phyloP scores from a whole-genome alignment of 2,888 invertebrate species.

The Andrena camellia region DNA sequence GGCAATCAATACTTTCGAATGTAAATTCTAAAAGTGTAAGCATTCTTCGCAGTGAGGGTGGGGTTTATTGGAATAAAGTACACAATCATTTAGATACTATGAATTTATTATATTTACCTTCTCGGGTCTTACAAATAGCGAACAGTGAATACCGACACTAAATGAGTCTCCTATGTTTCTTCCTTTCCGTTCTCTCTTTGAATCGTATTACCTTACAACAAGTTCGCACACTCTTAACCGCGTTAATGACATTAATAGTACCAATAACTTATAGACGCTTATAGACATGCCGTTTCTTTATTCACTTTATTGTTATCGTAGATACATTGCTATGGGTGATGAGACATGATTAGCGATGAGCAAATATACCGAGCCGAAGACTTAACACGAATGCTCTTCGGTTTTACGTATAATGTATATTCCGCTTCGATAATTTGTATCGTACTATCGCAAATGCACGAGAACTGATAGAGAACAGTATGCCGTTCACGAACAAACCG shows the following conservation, averaged over 20 bases:
- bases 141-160: slow-evolving; percentile 83
- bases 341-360: slow-evolving; percentile 70
- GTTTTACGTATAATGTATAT: slow-evolving; percentile 23
- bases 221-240: slow-evolving; percentile 44
- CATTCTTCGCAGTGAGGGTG: background rate
- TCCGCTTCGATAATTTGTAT: no score
- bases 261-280: slow-evolving; percentile 69
- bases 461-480: no score
- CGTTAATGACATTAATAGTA: slow-evolving; percentile 71
- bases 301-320: slow-evolving; percentile 59
- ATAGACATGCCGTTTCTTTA: slow-evolving; percentile 60
- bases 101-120: slow-evolving; percentile 82
- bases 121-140: slow-evolving; percentile 83
- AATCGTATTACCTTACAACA: slow-evolving; percentile 27
- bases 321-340: slow-evolving; percentile 71
- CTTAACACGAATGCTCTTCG: slow-evolving; percentile 47
- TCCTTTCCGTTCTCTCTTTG: background rate
- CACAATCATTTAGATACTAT: slow-evolving; percentile 75
- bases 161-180: slow-evolving; percentile 66
- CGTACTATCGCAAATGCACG: no score
- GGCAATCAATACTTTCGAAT: background rate
- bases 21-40: background rate
- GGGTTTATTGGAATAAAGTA: slow-evolving; percentile 21
- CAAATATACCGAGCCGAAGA: slow-evolving; percentile 65
- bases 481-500: no score